Evolutionary conservation across 2,797 vertebrate species (phyloP).

Genomic region (Gadopsis marmoratus): DNA sequence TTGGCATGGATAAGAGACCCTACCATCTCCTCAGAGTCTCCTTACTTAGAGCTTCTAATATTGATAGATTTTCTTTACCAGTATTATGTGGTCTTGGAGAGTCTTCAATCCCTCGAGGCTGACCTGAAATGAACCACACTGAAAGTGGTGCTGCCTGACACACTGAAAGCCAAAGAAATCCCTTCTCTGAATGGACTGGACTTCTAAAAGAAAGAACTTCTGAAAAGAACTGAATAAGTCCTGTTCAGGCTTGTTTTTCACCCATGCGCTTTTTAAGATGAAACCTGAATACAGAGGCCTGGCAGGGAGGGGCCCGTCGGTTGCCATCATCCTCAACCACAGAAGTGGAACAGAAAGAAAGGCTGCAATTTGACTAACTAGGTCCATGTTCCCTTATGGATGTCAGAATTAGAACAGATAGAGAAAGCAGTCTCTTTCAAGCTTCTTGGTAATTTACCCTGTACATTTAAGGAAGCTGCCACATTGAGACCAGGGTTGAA

Average conservation of each 20-base stretch:
- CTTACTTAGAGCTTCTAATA: slow-evolving; percentile 45
- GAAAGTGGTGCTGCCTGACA: slow-evolving; percentile 33
- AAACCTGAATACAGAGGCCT: slow-evolving; percentile 52
- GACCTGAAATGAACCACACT: slow-evolving; percentile 62
- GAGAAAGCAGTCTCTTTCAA: slow-evolving; percentile 25
- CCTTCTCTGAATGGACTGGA: slow-evolving; percentile 45
- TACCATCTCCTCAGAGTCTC: slow-evolving; percentile 36
- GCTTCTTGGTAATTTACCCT: slow-evolving; percentile 34
- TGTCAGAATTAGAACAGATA: slow-evolving; percentile 30
- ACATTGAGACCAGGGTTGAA: neutral
- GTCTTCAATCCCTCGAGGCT: slow-evolving; percentile 29
- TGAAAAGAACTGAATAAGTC: slow-evolving; percentile 48
- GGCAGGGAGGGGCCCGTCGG: slow-evolving; percentile 7
- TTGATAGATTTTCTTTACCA: slow-evolving; percentile 48
- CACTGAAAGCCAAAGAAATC: slow-evolving; percentile 55
- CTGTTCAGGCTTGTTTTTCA: slow-evolving; percentile 32
- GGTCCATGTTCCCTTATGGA: slow-evolving; percentile 19
- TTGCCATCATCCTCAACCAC: slow-evolving; percentile 25
- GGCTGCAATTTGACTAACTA: slow-evolving; percentile 45
- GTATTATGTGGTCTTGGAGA: slow-evolving; percentile 44
- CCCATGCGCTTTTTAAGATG: slow-evolving; percentile 23
- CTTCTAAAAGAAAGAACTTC: slow-evolving; percentile 53
- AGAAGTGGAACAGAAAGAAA: slow-evolving; percentile 44
- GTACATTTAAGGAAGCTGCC: slow-evolving; percentile 13
- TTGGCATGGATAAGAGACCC: slow-evolving; percentile 26